A percentile compares a stretch with the other conserved stretches of the same genome.
These are phyloP conservation scores for Caenorhabditis wallacei DNA, from an alignment of 2,888 invertebrate genomes.

Conservation along the genomic window DNA sequence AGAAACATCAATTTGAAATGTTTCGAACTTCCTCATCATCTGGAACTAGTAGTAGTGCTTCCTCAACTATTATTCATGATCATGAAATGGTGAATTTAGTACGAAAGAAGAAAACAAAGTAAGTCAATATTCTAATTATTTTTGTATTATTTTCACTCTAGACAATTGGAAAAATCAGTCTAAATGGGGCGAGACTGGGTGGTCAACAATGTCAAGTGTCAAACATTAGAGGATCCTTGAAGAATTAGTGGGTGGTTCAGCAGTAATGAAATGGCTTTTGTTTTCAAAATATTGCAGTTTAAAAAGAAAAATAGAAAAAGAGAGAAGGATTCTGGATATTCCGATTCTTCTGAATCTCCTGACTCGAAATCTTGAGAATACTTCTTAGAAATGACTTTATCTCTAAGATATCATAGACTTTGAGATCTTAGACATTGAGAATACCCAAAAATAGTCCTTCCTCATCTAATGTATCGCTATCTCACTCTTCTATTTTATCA, in stretches of 20 bases:
- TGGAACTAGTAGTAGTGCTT: background rate
- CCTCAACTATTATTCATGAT: slow-evolving; percentile 13
- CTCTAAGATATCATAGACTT: too few species aligned
- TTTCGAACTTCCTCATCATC: slow-evolving; percentile 33
- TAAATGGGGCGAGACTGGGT: background rate
- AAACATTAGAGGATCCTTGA: slow-evolving; percentile 19
- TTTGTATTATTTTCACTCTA: background rate
- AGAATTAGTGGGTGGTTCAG: slow-evolving; percentile 21
- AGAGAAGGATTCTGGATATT: background rate
- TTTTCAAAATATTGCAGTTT: background rate
- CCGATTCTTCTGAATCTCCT: too few species aligned
- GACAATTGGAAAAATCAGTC: slow-evolving; percentile 7
- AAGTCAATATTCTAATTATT: slow-evolving; percentile 14
- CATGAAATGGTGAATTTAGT: slow-evolving; percentile 40
- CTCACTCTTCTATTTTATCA: slow-evolving; percentile 50
- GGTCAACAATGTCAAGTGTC: slow-evolving; percentile 13
- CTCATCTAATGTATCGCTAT: background rate
- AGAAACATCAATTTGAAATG: slow-evolving; percentile 32
- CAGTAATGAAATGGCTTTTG: background rate
- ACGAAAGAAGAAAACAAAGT: slow-evolving; percentile 29
- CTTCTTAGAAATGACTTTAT: too few species aligned
- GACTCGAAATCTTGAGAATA: too few species aligned
- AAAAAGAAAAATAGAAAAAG: background rate
- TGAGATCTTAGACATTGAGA: background rate
- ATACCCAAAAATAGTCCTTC: slow-evolving; percentile 6